These are phyloP conservation scores for Drosophila dives DNA, from an alignment of 2,888 invertebrate genomes.

Conservation along the genomic window DNA sequence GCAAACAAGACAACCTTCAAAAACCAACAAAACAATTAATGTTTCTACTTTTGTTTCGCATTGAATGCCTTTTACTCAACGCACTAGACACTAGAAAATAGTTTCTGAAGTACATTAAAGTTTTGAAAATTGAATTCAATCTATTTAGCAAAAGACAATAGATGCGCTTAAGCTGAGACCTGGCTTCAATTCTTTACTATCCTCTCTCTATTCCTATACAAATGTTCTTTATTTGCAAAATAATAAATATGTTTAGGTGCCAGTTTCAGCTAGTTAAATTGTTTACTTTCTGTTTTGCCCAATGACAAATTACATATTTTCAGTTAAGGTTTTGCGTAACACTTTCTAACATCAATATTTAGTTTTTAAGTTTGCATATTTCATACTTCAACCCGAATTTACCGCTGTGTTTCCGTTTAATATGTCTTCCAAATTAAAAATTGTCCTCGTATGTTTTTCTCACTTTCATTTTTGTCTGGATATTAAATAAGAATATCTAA, in stretches of 20 bases:
- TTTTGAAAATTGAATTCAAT: background rate
- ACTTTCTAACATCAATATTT: conserved; percentile 72
- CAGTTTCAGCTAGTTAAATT: conserved; percentile 37
- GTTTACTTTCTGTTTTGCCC: conserved; percentile 13
- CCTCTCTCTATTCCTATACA: background rate
- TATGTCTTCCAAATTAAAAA: conserved; percentile 68
- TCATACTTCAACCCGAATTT: conserved; percentile 44
- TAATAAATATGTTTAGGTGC: background rate
- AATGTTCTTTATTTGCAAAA: background rate
- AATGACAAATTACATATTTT: conserved; percentile 36
- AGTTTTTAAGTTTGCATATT: conserved; percentile 57
- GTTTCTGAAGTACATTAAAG: background rate
- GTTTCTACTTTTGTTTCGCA: background rate
- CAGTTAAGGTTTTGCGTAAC: conserved; percentile 48
- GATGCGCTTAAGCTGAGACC: conserved; percentile 1
- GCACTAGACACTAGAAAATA: background rate
- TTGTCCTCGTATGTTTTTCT: conserved; percentile 57
- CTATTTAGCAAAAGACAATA: background rate
- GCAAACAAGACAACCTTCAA: background rate
- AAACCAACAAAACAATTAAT: background rate
- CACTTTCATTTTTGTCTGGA: conserved; percentile 82
- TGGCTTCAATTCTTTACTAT: conserved; percentile 11
- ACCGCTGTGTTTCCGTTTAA: conserved; percentile 50
- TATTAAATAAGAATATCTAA: conserved; percentile 90
- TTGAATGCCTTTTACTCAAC: background rate